Conservation (phyloP, 2,113 vertebrate genomes). For the Chionis minor region DNA sequence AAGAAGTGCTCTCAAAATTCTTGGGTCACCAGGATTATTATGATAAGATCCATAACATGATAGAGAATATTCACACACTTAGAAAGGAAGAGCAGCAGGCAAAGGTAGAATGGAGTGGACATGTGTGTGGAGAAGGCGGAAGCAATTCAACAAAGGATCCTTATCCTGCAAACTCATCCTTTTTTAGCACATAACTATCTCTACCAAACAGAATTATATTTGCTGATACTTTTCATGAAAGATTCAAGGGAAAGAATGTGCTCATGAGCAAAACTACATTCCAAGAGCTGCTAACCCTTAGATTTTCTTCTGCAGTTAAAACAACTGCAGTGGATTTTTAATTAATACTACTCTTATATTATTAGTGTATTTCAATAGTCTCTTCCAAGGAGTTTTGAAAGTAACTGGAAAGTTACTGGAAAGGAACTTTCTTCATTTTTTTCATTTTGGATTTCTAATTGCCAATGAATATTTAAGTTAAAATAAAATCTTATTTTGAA, state of each 20-base stretch:
- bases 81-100: not conserved
- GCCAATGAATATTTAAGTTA: not conserved
- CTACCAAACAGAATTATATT: not conserved
- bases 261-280: not conserved
- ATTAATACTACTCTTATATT: not conserved
- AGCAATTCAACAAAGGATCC: not conserved
- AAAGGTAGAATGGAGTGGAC: not conserved
- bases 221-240: not conserved
- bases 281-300: not conserved
- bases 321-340: not conserved
- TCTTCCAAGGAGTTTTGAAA: not conserved
- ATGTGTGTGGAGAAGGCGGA: not conserved
- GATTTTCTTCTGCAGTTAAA: not conserved
- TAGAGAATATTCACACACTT: not conserved
- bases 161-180: not conserved
- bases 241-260: not conserved
- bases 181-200: not conserved
- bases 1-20: not conserved
- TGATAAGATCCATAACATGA: not conserved
- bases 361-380: not conserved
- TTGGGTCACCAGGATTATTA: not conserved
- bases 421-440: not conserved
- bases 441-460: not conserved
- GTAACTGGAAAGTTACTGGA: not conserved
- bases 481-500: not conserved